phyloP scores from a whole-genome alignment of 2,797 vertebrate genomes.

The Echeneis naucrates region DNA sequence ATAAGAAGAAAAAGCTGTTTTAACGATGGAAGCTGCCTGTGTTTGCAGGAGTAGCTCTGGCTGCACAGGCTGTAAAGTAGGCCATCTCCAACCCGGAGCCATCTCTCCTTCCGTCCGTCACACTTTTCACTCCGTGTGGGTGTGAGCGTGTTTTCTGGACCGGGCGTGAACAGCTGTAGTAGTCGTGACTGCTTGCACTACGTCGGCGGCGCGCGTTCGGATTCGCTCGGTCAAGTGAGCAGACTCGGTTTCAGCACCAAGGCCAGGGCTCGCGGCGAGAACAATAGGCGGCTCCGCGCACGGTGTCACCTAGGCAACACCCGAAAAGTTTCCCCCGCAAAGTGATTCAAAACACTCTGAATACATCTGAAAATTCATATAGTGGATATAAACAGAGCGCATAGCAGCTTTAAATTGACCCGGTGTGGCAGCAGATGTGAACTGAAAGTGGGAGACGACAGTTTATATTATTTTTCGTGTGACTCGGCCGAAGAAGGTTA shows the following conservation, averaged over 20 bases:
- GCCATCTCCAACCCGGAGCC: conserved; percentile 74
- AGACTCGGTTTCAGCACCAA: conserved; percentile 84
- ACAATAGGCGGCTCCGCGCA: conserved; percentile 82
- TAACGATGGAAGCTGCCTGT: background rate
- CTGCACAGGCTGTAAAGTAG: conserved; percentile 71
- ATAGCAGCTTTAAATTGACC: fast-evolving
- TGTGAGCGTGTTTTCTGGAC: conserved; percentile 64
- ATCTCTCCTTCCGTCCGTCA: conserved; percentile 64
- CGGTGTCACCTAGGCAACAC: conserved; percentile 64
- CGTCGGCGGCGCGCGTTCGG: conserved; percentile 63
- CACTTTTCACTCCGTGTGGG: conserved; percentile 66
- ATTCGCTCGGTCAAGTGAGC: conserved; percentile 51
- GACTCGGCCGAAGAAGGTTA: background rate
- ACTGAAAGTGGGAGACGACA: fast-evolving
- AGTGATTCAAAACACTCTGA: background rate
- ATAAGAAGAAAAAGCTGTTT: background rate
- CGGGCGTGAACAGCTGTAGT: conserved; percentile 77
- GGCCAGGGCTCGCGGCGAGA: conserved; percentile 85
- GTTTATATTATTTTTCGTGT: conserved; percentile 30
- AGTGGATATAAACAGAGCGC: fast-evolving
- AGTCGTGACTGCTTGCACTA: conserved; percentile 76
- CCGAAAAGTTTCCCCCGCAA: conserved; percentile 17
- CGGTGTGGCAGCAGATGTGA: fast-evolving
- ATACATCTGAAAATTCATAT: fast-evolving
- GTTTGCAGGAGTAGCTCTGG: conserved; percentile 18